Conservation (phyloP, 92 coral and sea anemone species). For the Scolanthus callimorphus region DNA sequence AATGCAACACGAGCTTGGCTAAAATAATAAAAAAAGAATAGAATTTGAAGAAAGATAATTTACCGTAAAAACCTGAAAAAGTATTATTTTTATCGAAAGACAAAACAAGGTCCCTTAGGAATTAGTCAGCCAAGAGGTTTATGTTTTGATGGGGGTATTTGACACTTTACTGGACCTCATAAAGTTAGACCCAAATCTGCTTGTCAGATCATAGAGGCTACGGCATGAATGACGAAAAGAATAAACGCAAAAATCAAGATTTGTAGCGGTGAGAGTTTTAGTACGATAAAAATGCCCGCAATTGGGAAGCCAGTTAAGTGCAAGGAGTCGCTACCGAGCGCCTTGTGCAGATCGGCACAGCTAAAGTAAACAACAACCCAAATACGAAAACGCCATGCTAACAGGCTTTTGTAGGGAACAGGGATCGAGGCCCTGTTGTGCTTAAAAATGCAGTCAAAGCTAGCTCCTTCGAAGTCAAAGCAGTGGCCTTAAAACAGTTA, state of each 20-base stretch:
- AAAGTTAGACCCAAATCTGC: slow-evolving; percentile 16
- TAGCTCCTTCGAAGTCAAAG: too few species aligned
- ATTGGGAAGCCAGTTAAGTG: too few species aligned
- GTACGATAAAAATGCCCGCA: too few species aligned
- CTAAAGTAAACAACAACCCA: neutral
- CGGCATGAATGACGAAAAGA: slow-evolving; percentile 7
- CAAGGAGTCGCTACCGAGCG: too few species aligned
- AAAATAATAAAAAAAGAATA: too few species aligned
- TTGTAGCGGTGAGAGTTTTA: neutral
- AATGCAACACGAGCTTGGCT: too few species aligned
- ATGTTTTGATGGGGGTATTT: neutral
- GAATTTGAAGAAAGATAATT: too few species aligned
- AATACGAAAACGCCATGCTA: neutral
- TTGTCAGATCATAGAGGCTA: slow-evolving; percentile 11
- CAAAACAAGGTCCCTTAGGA: neutral
- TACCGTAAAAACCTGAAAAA: too few species aligned
- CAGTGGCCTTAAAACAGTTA: too few species aligned
- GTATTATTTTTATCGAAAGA: neutral
- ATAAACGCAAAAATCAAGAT: slow-evolving; percentile 4
- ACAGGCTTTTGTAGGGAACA: neutral
- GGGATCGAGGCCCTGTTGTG: too few species aligned
- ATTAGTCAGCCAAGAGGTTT: slow-evolving; percentile 3
- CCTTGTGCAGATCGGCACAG: too few species aligned
- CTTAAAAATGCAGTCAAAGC: too few species aligned
- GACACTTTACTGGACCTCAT: slow-evolving; percentile 1